Base-by-base conservation (phyloP, 2,888 invertebrate species). In the Meandrusa payeni region DNA sequence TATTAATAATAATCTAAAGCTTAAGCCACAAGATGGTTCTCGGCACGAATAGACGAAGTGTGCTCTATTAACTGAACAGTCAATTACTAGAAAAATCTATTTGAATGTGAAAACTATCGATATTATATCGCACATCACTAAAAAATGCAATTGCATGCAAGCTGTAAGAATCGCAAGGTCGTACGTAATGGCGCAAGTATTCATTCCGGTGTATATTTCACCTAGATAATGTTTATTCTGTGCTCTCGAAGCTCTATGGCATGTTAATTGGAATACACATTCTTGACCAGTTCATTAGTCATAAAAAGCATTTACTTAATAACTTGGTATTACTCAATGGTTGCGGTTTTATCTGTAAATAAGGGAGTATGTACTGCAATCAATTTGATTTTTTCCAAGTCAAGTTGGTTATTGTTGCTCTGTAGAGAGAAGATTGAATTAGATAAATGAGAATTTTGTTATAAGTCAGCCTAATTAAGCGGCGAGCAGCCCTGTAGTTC, bases 181-280 rank as follows among this genome's bases (percentile, higher is more conserved):
- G 33, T 7, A 3, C 6, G 20, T 12, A 6, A 10, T 41, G 19
- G 19, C 27, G 26, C 11, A 28, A 13, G 15, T 34, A 15, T 29
- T 29, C 20, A 41, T 34, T 41, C 27, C 12, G 28, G 27, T 34
- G 27, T 22, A 20, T 27, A 26, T 26, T 32, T 34, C 41, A 28
- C 15, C n/a, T 20, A 27, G 41, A 27, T 28, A 34, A 13, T 22
- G n/a, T 34, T 27, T 33, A 13, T 26, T 24, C 11, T 28, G 37
- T 20, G 19, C 19, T 22, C 38, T 22, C 6, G 6, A 7, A 2
- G 12, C 7, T 5, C 19, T n/a, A 11, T 23, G 20, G 24, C 26
- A 33, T 33, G 40, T 32, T 41, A 26, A 41, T 33, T 41, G 40
- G 40, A 12, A 26, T 41, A 32, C 26, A 32, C n/a, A 11, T 17